Base-by-base conservation (phyloP, 2,113 vertebrate species). In the Cyprinus carpio region DNA sequence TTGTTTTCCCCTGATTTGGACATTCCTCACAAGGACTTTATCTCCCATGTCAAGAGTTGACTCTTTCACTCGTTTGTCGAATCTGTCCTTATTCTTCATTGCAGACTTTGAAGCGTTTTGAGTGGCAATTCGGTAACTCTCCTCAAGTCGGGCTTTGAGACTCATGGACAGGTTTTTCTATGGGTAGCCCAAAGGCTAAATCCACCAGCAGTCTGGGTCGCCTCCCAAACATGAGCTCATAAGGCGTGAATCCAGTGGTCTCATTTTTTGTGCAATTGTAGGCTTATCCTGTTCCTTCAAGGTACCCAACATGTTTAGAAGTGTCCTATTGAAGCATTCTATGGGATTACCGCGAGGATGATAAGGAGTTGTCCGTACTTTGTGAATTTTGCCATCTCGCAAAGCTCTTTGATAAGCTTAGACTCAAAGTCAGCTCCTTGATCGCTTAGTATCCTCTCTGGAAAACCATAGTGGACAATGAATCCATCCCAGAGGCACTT, bases 21-120 rank as follows among this genome's bases (percentile, higher is more conserved):
- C 67, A 0, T 23, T 71, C 16, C 29, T 69, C 5, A 69, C 27
- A 1, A 69, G 3, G 27, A 69, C 65, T 4, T 69, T 69, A 31
- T 69, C 65, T 29, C 65, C 65, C 0, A 69, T 15, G 16, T 69
- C 65, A 15, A 69, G 15, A 15, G 65, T 69, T 69, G 65, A 69
- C 3, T 69, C 65, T 4, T 31, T 69, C 65, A 69, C 65, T 69
- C 65, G n/a, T 69, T 4, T 69, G 65, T 69, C 65, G 3, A 69
- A 69, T 69, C 27, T 31, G 27, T 69, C 65, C 65, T 69, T 69
- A 31, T 69, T 69, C 65, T 13, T 69, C 27, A 69, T 69, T 69
- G 27, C 10, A 29, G 65, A 64, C 60, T 64, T 64, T 25, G 60
- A 51, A 62, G 60, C 60, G 25, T 20, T 62, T 11, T 62, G 60